phyloP scores from a whole-genome alignment of 2,113 vertebrate genomes.

The Caranx ignobilis region DNA sequence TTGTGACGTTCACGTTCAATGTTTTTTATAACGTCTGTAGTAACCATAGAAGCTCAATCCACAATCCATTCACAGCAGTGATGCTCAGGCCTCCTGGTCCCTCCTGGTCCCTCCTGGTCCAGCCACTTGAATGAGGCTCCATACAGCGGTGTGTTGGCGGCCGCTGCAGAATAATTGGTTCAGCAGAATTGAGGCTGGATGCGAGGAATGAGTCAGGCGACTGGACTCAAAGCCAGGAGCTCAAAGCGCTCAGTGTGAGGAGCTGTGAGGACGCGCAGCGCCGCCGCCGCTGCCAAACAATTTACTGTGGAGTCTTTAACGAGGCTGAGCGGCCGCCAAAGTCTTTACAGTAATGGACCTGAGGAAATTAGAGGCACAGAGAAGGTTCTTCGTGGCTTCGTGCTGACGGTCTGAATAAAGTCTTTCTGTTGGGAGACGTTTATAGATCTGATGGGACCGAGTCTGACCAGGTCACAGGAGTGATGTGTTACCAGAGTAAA shows the following conservation, averaged over 20 bases:
- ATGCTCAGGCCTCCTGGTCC: neutral
- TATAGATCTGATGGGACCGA: too few relatives aligned
- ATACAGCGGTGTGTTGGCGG: neutral
- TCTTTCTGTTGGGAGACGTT: too few relatives aligned
- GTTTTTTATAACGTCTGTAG: neutral
- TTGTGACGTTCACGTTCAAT: neutral
- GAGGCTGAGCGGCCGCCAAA: neutral
- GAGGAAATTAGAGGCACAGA: neutral
- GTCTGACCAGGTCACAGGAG: too few relatives aligned
- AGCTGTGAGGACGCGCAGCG: neutral
- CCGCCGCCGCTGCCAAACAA: neutral
- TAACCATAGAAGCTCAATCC: neutral
- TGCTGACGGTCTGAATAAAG: too few relatives aligned
- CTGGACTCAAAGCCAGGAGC: neutral
- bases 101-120: slow-evolving; percentile 5
- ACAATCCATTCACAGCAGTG: neutral
- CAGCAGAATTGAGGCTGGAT: slow-evolving; percentile 43
- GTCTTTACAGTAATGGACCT: neutral
- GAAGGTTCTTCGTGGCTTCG: too few relatives aligned
- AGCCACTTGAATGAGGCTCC: slow-evolving; percentile 10
- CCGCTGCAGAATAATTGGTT: slow-evolving; percentile 50
- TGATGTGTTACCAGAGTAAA: too few relatives aligned
- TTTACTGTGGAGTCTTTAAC: slow-evolving; percentile 6
- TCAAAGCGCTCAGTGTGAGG: neutral
- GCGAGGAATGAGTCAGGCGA: slow-evolving; percentile 26